Percentiles rank a stretch among this genome's conserved stretches.
These are phyloP conservation scores for Cyprinodon diabolis DNA, from an alignment of 2,797 vertebrate genomes.

Conservation along the genomic window DNA sequence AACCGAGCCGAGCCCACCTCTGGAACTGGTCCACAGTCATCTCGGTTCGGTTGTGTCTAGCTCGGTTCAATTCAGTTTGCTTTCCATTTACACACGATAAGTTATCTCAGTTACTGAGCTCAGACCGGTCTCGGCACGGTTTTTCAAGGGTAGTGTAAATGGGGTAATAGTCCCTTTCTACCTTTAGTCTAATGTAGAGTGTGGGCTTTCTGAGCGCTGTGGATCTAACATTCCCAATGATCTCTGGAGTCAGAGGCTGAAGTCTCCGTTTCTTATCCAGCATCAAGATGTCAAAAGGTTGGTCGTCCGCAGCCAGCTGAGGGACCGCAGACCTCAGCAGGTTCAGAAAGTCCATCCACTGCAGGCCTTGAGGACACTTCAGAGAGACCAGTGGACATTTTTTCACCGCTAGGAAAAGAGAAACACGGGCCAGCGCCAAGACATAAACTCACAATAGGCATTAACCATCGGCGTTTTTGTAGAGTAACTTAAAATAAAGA, in stretches of 20 bases:
- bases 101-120: too few species aligned
- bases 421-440: background rate
- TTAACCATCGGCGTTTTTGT: too few species aligned
- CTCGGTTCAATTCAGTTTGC: too few species aligned
- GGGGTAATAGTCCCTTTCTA: background rate
- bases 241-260: conserved; percentile 25
- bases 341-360: conserved; percentile 36
- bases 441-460: background rate
- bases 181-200: conserved; percentile 49
- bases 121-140: too few species aligned
- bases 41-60: too few species aligned
- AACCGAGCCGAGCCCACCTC: too few species aligned
- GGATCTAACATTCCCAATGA: conserved; percentile 6
- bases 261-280: conserved; percentile 26
- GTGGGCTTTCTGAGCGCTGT: accelerated
- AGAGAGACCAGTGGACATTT: conserved; percentile 26
- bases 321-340: conserved; percentile 45
- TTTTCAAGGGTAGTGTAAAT: too few species aligned
- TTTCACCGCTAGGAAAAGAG: conserved; percentile 26
- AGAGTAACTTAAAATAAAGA: too few species aligned
- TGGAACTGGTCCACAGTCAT: too few species aligned
- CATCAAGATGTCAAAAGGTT: conserved; percentile 28
- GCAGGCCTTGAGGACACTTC: conserved; percentile 39
- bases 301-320: conserved; percentile 27
- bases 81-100: too few species aligned